Percentiles rank a stretch among this genome's conserved stretches.
phyloP scores from a whole-genome alignment of 2,797 vertebrate genomes.

The Telmatherina bonti region DNA sequence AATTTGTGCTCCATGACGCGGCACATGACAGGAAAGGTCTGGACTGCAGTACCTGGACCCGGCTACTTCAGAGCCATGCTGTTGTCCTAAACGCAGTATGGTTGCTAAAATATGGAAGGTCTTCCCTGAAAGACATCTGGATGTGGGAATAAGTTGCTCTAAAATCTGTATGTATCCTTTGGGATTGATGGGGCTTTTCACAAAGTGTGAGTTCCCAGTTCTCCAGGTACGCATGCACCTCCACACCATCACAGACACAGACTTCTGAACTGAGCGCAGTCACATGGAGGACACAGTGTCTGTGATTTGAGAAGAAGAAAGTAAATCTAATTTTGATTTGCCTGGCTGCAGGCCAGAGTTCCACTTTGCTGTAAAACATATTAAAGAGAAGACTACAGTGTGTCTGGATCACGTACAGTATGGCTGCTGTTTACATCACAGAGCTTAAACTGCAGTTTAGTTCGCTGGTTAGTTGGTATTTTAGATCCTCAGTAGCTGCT shows the following conservation, averaged over 20 bases:
- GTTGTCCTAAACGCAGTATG: neutral
- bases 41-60: no score
- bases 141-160: neutral
- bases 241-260: neutral
- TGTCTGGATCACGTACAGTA: no score
- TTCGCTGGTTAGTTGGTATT: no score
- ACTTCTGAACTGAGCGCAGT: neutral
- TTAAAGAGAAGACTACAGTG: no score
- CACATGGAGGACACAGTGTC: neutral
- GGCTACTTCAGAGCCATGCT: neutral
- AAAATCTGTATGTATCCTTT: neutral
- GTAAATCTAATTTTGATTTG: neutral
- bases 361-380: no score
- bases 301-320: neutral
- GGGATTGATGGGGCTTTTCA: neutral
- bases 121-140: neutral
- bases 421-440: neutral
- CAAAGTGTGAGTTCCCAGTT: neutral
- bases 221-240: neutral
- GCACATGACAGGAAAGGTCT: no score
- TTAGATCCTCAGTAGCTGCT: no score
- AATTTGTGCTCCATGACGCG: no score
- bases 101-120: neutral
- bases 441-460: neutral
- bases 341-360: neutral